These are phyloP conservation scores for Lophura nycthemera DNA, from an alignment of 2,113 vertebrate genomes.

Conservation along the genomic window DNA sequence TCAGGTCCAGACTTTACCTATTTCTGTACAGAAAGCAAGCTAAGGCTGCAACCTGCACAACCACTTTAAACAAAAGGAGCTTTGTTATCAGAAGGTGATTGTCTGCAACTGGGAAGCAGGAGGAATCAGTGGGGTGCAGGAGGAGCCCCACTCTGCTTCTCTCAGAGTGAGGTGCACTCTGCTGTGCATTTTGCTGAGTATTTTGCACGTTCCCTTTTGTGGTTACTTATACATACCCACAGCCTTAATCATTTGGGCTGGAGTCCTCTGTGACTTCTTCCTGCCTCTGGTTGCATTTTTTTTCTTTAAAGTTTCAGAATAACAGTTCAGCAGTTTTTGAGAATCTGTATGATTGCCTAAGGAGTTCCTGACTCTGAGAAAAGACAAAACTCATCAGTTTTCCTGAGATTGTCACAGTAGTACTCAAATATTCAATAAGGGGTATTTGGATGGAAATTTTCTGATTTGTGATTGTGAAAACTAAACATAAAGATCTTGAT, in stretches of 20 bases:
- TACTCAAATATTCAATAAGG: not conserved
- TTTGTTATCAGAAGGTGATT: not conserved
- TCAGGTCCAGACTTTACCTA: constrained; percentile 37
- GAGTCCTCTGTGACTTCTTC: constrained; percentile 25
- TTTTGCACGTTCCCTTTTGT: not conserved
- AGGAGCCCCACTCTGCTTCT: not conserved
- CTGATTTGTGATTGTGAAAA: not conserved
- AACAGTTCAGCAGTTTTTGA: constrained; percentile 39
- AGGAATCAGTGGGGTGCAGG: not conserved
- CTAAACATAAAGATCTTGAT: not conserved
- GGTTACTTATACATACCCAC: not conserved
- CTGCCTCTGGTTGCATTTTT: constrained; percentile 12
- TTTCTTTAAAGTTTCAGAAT: constrained; percentile 18
- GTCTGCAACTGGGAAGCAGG: not conserved
- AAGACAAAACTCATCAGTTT: constrained; percentile 14
- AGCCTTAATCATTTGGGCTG: not conserved
- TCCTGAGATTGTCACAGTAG: not conserved
- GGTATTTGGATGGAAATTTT: not conserved
- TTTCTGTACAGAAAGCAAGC: constrained; percentile 15
- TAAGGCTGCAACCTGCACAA: not conserved
- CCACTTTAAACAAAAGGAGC: constrained; percentile 33
- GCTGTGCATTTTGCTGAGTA: accelerated
- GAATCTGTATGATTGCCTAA: not conserved
- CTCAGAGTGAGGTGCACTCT: not conserved
- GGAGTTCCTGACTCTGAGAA: not conserved